These are phyloP conservation scores for Rotaria sp. DNA, from an alignment of 2,888 invertebrate genomes.

Conservation along the genomic window DNA sequence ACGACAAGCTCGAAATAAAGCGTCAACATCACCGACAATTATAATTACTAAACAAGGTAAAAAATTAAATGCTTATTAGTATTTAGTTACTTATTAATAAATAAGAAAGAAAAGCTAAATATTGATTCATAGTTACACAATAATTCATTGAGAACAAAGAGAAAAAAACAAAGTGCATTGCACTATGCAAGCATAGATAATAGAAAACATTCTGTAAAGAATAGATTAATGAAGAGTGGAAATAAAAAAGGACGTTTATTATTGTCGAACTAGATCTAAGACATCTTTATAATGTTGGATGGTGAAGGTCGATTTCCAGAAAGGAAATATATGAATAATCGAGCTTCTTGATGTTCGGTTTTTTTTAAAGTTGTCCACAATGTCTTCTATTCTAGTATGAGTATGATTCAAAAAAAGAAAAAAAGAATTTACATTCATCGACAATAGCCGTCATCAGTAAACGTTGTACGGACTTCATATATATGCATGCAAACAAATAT, in stretches of 20 bases:
- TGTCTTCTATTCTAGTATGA: background rate
- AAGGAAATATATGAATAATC: background rate
- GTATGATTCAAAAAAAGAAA: background rate
- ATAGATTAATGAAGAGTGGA: background rate
- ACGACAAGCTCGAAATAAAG: background rate
- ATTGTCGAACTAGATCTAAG: background rate
- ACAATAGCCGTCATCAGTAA: background rate
- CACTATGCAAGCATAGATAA: background rate
- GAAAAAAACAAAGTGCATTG: background rate
- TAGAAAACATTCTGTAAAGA: background rate
- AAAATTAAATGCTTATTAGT: background rate
- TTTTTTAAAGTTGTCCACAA: background rate
- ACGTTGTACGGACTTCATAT: background rate
- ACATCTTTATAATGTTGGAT: background rate
- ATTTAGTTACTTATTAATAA: background rate
- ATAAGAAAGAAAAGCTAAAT: background rate
- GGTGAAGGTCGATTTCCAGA: background rate
- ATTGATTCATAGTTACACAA: background rate
- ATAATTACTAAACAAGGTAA: background rate
- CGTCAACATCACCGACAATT: background rate
- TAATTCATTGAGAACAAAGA: background rate
- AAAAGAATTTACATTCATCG: background rate
- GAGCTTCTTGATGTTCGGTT: background rate
- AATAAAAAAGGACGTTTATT: background rate
- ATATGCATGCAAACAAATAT: background rate